Conservation (phyloP, 2,888 invertebrate species). For the Diplolepis rosae region DNA sequence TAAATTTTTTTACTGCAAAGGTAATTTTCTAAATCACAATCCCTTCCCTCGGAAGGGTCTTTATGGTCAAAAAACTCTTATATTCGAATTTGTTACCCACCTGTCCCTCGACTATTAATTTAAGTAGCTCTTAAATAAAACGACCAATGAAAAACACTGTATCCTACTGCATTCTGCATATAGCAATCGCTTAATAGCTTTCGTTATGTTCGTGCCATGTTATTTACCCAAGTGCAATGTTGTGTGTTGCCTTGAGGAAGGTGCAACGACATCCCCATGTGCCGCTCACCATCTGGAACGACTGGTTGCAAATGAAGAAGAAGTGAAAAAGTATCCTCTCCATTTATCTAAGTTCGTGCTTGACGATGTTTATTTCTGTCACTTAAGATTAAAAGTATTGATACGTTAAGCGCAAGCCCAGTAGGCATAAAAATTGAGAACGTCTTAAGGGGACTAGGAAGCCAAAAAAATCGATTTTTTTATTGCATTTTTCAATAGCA, state of each 20-base stretch:
- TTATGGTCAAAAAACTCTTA: neutral
- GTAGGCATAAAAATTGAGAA: no score
- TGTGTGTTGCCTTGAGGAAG: constrained; percentile 32
- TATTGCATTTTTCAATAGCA: no score
- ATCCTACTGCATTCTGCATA: neutral
- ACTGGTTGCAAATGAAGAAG: constrained; percentile 29
- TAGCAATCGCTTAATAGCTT: neutral
- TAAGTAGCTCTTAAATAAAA: constrained; percentile 2
- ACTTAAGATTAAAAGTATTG: neutral
- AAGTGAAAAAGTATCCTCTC: constrained; percentile 28
- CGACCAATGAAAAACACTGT: neutral
- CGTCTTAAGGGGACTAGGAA: no score
- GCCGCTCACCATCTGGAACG: constrained; percentile 45
- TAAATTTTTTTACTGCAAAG: no score
- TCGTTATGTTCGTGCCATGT: neutral
- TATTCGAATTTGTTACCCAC: neutral
- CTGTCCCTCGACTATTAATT: neutral
- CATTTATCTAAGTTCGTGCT: constrained; percentile 41
- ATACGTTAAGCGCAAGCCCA: neutral
- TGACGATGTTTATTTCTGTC: constrained; percentile 37
- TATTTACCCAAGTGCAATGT: constrained; percentile 33
- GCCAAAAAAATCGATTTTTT: no score
- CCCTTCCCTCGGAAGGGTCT: neutral
- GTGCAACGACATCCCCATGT: constrained; percentile 35
- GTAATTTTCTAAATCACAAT: no score